phyloP scores from a whole-genome alignment of 2,797 vertebrate genomes.

The Euphonia xanthogaster region DNA sequence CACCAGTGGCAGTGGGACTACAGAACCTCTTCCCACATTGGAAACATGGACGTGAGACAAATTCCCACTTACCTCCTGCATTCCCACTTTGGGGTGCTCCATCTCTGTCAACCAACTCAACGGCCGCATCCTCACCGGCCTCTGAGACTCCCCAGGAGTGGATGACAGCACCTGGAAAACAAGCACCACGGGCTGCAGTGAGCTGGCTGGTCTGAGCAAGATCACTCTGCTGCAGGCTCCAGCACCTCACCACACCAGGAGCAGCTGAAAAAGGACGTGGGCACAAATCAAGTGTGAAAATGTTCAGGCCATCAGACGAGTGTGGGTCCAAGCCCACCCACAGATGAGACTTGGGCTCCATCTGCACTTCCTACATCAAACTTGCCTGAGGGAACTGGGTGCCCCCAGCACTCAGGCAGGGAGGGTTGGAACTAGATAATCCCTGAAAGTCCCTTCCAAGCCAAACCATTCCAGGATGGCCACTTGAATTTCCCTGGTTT shows the following conservation, averaged over 20 bases:
- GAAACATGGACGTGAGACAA: background rate
- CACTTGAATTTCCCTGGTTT: background rate
- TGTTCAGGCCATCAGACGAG: rapidly evolving
- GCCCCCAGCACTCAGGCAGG: background rate
- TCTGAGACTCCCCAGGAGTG: background rate
- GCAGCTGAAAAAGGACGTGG: background rate
- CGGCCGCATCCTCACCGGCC: background rate
- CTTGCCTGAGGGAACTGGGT: background rate
- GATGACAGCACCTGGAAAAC: background rate
- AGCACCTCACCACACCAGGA: background rate
- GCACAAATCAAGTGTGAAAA: background rate
- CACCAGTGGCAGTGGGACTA: background rate
- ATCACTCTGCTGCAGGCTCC: background rate
- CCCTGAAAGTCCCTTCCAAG: background rate
- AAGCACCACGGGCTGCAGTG: background rate
- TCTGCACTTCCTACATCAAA: background rate
- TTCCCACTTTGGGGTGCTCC: background rate
- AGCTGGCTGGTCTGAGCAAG: background rate
- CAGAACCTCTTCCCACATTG: background rate
- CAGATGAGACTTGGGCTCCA: background rate
- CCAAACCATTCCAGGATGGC: background rate
- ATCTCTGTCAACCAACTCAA: background rate
- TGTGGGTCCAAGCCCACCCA: background rate
- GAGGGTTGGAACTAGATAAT: background rate
- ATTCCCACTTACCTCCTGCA: background rate